A percentile compares a stretch with the other conserved stretches of the same genome.
phyloP scores from a whole-genome alignment of 1,140 invertebrate genomes.

The Cyphomyrmex costatus region DNA sequence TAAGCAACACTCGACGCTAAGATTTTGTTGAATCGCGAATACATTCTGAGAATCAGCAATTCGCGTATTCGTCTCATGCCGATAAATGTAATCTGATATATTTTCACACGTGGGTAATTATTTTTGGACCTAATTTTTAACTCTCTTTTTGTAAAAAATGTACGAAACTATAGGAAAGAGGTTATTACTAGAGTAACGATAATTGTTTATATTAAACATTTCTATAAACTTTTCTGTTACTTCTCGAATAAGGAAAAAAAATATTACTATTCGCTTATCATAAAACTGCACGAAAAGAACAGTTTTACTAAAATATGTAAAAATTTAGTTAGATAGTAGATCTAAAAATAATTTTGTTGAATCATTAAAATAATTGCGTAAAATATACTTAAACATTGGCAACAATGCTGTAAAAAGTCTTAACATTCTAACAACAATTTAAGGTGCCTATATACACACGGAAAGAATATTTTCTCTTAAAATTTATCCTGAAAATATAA shows the following conservation, averaged over 20 bases:
- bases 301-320: no score
- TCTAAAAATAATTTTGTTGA: no score
- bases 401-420: no score
- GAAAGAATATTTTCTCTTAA: no score
- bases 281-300: neutral
- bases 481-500: no score
- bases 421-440: no score
- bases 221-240: neutral
- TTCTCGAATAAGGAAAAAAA: neutral
- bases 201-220: constrained; percentile 16
- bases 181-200: neutral
- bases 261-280: neutral
- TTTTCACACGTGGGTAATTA: neutral
- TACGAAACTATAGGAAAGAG: neutral
- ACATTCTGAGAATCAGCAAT: neutral
- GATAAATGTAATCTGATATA: neutral
- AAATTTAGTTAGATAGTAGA: no score
- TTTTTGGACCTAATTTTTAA: neutral
- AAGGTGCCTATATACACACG: no score
- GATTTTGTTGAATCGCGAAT: constrained; percentile 8
- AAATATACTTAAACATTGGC: no score
- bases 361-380: no score
- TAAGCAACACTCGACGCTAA: constrained; percentile 20
- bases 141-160: neutral
- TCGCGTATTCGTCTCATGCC: neutral